Base-by-base conservation (phyloP, 2,888 invertebrate genomes). In the Drosophila borborema region DNA sequence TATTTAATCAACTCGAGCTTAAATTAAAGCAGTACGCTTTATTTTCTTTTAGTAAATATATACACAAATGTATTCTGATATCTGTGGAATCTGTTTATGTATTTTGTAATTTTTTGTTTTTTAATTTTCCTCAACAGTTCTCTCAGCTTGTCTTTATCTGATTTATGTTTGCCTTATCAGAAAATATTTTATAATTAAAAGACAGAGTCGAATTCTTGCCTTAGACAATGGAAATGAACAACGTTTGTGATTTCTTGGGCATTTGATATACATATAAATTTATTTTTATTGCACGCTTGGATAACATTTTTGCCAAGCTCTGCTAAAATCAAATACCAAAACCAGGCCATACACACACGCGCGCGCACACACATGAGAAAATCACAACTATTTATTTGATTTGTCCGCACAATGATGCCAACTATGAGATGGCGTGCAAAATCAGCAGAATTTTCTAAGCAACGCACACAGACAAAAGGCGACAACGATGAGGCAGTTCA, bases 341-440 rank as follows among this genome's bases (percentile, higher is more conserved):
- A 76, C 55, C 53, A 73, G 80, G 72, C 62, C 80, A 72, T 45
- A 62, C 41, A 72, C 49, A 71, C 48, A 72, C 16, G 49, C 45
- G 0, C 38, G 16, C 38, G 53, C 14, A 40, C 20, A 54, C 23
- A 64, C n/a, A 62, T 65, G 73, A 56, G 81, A 75, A 82, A 87
- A 87, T 87, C 81, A 77, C 61, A 87, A 87, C 85, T 82, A 87
- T 87, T 86, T 86, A 83, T 86, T 86, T 88, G 86, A 82, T 86
- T 82, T 85, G 85, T 80, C 81, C 85, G 74, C 85, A 88, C 83
- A 84, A 86, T 79, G 86, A 86, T 81, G 86, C 81, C 89, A 82
- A 82, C 84, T 79, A 77, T 74, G 77, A 77, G 76, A 67, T 85
- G 79, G 81, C 80, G 78, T 86, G 89, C 89, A 67, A 75, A 76